A percentile compares a stretch with the other conserved stretches of the same genome.
Evolutionary conservation across 1,140 invertebrate species (phyloP).

Genomic region (Aphaenogaster rudis): DNA sequence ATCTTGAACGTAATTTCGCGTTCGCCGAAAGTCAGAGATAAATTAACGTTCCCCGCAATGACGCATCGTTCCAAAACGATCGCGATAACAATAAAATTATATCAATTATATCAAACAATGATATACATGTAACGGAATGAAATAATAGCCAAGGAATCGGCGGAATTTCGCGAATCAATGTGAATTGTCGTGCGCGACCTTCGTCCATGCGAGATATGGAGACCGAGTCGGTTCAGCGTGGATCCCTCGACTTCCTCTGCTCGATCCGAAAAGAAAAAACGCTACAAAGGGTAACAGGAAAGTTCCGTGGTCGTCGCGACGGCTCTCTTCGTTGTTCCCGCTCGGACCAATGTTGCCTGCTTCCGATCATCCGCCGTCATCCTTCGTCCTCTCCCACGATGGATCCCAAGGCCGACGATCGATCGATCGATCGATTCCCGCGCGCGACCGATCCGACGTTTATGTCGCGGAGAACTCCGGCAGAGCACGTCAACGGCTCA

Average conservation of each 20-base stretch:
- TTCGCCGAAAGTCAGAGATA: neutral
- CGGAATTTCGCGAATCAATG: neutral
- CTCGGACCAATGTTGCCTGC: constrained; percentile 1
- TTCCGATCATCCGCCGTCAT: neutral
- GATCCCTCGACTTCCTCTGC: neutral
- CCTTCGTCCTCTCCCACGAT: neutral
- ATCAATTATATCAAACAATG: neutral
- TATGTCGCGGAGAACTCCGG: constrained; percentile 35
- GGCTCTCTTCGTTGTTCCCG: constrained; percentile 34
- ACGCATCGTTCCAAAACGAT: neutral
- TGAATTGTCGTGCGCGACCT: constrained; percentile 29
- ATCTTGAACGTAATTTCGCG: neutral
- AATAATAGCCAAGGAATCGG: neutral
- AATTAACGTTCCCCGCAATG: neutral
- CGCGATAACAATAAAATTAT: neutral
- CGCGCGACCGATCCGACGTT: constrained; percentile 30
- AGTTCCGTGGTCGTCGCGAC: constrained; percentile 46
- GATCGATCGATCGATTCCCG: constrained; percentile 27
- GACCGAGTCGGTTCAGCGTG: neutral
- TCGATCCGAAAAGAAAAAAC: constrained; percentile 14
- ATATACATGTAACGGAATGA: neutral
- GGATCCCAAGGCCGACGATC: constrained; percentile 23
- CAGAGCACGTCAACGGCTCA: constrained; percentile 40
- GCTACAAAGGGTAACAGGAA: constrained; percentile 17
- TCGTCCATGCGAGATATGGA: constrained; percentile 61